phyloP scores from a whole-genome alignment of 2,888 invertebrate species.

The Aphodius granarius region DNA sequence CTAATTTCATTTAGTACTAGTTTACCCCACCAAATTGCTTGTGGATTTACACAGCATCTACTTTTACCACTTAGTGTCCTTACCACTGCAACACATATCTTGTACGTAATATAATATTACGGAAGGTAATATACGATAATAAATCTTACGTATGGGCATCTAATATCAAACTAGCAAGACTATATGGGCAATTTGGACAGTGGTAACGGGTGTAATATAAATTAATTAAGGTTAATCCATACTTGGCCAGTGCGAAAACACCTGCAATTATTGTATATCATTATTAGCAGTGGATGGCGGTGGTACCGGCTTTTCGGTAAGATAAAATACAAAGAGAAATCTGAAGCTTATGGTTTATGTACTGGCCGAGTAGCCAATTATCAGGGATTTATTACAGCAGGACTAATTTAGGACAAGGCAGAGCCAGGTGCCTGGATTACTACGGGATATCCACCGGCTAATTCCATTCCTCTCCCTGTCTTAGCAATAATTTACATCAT shows the following conservation, averaged over 20 bases:
- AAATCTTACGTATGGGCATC: background rate
- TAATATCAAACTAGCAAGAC: background rate
- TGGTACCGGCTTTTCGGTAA: slow-evolving; percentile 22
- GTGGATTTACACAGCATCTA: background rate
- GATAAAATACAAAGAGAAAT: slow-evolving; percentile 40
- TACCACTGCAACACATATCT: background rate
- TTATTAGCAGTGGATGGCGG: slow-evolving; percentile 21
- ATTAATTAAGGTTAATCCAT: slow-evolving; percentile 4
- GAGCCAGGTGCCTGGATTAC: slow-evolving; percentile 50
- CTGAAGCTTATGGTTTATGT: slow-evolving; percentile 49
- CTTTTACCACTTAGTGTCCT: background rate
- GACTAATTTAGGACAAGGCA: slow-evolving; percentile 51
- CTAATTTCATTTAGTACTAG: too few species aligned
- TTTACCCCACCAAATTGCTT: too few species aligned
- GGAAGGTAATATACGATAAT: background rate
- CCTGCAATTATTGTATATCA: slow-evolving; percentile 23
- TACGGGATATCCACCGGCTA: slow-evolving; percentile 44
- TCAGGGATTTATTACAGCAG: slow-evolving; percentile 52
- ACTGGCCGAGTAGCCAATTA: slow-evolving; percentile 51
- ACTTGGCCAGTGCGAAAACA: slow-evolving; percentile 16
- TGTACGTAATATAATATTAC: background rate
- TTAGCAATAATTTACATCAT: slow-evolving; percentile 11
- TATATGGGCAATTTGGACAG: background rate
- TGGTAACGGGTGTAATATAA: background rate
- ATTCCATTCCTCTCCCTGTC: slow-evolving; percentile 37